Evolutionary conservation across 2,113 vertebrate genomes (phyloP), one percentile per base, ranked within the genome.

Genomic region (Ivindomyrus marchei): DNA sequence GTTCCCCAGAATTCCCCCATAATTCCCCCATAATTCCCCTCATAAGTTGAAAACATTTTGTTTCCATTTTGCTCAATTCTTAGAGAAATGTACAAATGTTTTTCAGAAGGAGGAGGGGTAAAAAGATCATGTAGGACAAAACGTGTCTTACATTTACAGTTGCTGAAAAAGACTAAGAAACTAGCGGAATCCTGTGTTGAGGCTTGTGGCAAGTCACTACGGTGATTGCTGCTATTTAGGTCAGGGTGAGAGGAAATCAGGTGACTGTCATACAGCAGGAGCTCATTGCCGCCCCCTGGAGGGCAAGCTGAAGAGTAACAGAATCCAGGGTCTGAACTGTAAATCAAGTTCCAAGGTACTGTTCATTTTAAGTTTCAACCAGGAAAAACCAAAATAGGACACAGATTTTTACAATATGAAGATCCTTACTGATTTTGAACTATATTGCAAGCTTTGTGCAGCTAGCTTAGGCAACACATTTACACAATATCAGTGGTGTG

Each of bases 241-340:
- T 95, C 95, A 95, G 90, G 91, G 93, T 91, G 92, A 88, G 89
- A 92, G 90, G 74, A 92, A 89, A 88, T 92, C 93, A 93, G 90
- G 90, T 93, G 94, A 94, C 90, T 1, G 0, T 46, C 31, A 36
- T 17, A 17, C 49, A 88, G 0, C 1, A n/a, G 24, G 87, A 5
- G 13, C 70, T 91, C 85, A 88, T n/a, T 56, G 3, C 86, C 84
- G 52, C 92, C 93, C 90, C 2, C 93, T 86, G 88, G 91, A 88
- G 31, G 92, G 6, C 3, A 3, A 62, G 17, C 19, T 74, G 1
- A 3, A 0, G 21, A 31, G 58, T n/a, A 31, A 19, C 90, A 53
- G 21, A 5, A 50, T 17, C 88, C 27, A 47, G 4, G 80, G 56
- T 58, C 19, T 85, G 24, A 46, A 49, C 36, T 5, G 62, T 70